These are phyloP conservation scores for Tricholaema leucomelas DNA, from an alignment of 2,113 vertebrate genomes.

Conservation along the genomic window DNA sequence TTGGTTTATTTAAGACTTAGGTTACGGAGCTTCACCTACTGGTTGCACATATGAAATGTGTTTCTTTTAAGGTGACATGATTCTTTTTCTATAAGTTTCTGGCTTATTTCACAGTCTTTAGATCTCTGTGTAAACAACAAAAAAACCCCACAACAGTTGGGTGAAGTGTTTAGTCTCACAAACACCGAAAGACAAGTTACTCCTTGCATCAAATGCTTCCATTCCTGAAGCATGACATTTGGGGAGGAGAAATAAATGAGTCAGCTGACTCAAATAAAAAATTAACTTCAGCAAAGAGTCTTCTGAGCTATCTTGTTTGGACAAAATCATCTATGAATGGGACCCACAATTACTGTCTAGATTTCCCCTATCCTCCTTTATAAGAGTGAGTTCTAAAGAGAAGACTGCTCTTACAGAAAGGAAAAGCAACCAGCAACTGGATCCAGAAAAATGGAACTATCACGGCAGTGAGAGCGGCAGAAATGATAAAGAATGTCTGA, in stretches of 20 bases:
- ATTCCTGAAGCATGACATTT: background rate
- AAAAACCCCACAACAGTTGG: background rate
- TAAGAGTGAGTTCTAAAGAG: background rate
- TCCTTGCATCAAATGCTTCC: background rate
- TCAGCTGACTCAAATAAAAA: background rate
- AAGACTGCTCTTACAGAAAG: background rate
- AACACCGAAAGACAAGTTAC: background rate
- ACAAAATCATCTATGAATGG: background rate
- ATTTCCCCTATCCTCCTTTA: background rate
- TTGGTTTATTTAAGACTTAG: conserved; percentile 22
- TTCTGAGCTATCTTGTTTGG: background rate
- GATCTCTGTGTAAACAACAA: background rate
- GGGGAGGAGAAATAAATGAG: background rate
- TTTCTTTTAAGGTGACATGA: background rate
- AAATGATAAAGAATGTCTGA: background rate
- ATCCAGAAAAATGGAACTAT: background rate
- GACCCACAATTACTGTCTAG: background rate
- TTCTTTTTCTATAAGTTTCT: background rate
- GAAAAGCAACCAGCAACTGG: background rate
- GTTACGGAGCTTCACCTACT: conserved; percentile 1
- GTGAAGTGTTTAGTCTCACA: background rate
- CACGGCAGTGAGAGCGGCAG: background rate
- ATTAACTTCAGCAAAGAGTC: background rate
- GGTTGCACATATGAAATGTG: background rate
- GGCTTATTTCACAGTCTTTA: background rate